phyloP scores from a whole-genome alignment of 1,140 invertebrate genomes.

The Chelonus insularis region DNA sequence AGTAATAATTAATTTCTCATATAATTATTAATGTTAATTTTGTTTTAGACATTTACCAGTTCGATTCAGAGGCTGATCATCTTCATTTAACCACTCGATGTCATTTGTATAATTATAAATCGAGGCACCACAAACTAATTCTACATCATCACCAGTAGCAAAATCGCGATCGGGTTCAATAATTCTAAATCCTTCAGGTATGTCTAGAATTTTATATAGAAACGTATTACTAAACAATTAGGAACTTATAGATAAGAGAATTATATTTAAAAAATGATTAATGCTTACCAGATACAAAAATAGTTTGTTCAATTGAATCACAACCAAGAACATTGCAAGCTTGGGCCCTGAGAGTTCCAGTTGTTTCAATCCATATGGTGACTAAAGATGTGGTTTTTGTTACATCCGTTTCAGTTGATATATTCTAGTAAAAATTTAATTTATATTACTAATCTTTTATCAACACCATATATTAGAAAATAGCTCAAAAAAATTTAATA shows the following conservation, averaged over 20 bases:
- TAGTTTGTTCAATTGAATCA: slow-evolving; percentile 30
- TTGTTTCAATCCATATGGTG: slow-evolving; percentile 30
- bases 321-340: slow-evolving; percentile 42
- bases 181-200: slow-evolving; percentile 52
- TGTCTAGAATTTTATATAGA: slow-evolving; percentile 41
- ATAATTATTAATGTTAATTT: not conserved
- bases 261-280: too few species aligned
- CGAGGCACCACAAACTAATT: slow-evolving; percentile 61
- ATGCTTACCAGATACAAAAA: slow-evolving; percentile 44
- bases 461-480: not conserved
- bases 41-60: slow-evolving; percentile 32
- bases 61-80: slow-evolving; percentile 14
- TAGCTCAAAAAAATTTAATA: too few species aligned
- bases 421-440: slow-evolving; percentile 28
- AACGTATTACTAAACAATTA: too few species aligned
- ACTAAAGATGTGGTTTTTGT: slow-evolving; percentile 26
- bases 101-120: slow-evolving; percentile 59
- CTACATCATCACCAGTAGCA: slow-evolving; percentile 60
- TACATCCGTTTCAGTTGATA: not conserved
- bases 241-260: too few species aligned
- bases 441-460: slow-evolving; percentile 30
- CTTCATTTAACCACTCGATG: slow-evolving; percentile 51
- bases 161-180: slow-evolving; percentile 49
- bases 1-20: slow-evolving; percentile 22
- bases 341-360: slow-evolving; percentile 39